These are phyloP conservation scores for Dryoscopus gambensis DNA, from an alignment of 2,113 vertebrate species.

Conservation along the genomic window DNA sequence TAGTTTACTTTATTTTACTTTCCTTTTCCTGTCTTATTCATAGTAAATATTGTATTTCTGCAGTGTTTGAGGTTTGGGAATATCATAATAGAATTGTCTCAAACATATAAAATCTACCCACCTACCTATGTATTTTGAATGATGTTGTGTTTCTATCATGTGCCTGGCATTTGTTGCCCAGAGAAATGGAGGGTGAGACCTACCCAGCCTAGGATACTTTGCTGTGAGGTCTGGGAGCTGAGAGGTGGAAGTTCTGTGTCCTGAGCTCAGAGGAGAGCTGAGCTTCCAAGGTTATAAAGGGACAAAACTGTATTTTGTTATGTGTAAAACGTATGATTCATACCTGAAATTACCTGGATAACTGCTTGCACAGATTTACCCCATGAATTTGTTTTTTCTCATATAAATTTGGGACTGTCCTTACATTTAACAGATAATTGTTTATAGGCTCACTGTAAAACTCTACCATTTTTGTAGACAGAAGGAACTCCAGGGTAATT, in stretches of 20 bases:
- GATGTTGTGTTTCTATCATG: background rate
- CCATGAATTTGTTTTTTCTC: background rate
- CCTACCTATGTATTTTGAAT: background rate
- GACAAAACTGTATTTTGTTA: background rate
- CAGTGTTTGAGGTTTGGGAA: background rate
- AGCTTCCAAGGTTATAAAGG: background rate
- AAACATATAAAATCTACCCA: background rate
- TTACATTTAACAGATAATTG: background rate
- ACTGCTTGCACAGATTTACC: background rate
- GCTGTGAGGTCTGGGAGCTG: background rate
- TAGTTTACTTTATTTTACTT: background rate
- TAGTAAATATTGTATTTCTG: background rate
- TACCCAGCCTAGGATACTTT: background rate
- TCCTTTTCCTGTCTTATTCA: background rate
- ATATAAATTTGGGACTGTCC: background rate
- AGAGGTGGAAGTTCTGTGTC: background rate
- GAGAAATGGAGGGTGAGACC: background rate
- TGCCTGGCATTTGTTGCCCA: background rate
- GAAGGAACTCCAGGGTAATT: conserved; percentile 36
- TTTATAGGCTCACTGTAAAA: background rate
- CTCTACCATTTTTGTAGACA: background rate
- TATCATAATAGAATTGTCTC: background rate
- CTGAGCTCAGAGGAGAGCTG: background rate
- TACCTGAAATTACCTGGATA: background rate
- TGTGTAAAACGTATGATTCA: background rate